A percentile compares a stretch with the other conserved stretches of the same genome.
Conservation (phyloP, 2,888 invertebrate genomes). For the Cheilosia vernalis region DNA sequence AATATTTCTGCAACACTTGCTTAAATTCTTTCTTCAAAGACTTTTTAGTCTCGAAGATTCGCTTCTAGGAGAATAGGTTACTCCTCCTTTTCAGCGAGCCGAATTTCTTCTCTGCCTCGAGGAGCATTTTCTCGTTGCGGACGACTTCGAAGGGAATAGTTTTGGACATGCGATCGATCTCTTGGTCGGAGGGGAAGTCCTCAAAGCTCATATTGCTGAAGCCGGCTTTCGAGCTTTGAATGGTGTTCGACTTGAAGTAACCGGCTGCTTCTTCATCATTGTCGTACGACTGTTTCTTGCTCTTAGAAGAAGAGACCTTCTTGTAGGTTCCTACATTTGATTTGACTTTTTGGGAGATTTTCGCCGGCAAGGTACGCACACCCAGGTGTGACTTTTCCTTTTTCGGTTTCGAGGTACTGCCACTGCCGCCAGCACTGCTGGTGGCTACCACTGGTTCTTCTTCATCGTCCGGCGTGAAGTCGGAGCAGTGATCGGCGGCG, state of each 20-base stretch:
- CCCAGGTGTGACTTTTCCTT: slow-evolving; percentile 82
- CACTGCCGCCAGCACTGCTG: slow-evolving; percentile 40
- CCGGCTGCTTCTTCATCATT: slow-evolving; percentile 73
- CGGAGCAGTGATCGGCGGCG: slow-evolving; percentile 81
- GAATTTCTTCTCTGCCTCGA: slow-evolving; percentile 84
- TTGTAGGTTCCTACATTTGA: slow-evolving; percentile 80
- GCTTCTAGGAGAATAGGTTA: slow-evolving; percentile 85
- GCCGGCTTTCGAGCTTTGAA: slow-evolving; percentile 84
- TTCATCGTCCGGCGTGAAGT: slow-evolving; percentile 82
- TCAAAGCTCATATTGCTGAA: slow-evolving; percentile 91
- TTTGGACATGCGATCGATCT: slow-evolving; percentile 82
- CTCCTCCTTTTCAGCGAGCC: slow-evolving; percentile 84
- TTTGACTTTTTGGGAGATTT: slow-evolving; percentile 83
- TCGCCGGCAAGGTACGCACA: slow-evolving; percentile 82
- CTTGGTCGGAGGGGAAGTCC: slow-evolving; percentile 88
- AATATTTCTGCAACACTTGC: slow-evolving; percentile 77
- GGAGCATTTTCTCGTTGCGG: slow-evolving; percentile 84
- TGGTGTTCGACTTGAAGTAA: slow-evolving; percentile 82
- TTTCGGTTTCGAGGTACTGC: slow-evolving; percentile 78
- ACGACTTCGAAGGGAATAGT: slow-evolving; percentile 88
- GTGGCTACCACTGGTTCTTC: slow-evolving; percentile 81
- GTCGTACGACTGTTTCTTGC: slow-evolving; percentile 67
- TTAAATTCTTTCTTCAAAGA: slow-evolving; percentile 78
- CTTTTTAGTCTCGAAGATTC: slow-evolving; percentile 77
- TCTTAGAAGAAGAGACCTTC: slow-evolving; percentile 80